These are phyloP conservation scores for Proteles cristata DNA, from an alignment of 2,113 vertebrate genomes.

Conservation along the genomic window DNA sequence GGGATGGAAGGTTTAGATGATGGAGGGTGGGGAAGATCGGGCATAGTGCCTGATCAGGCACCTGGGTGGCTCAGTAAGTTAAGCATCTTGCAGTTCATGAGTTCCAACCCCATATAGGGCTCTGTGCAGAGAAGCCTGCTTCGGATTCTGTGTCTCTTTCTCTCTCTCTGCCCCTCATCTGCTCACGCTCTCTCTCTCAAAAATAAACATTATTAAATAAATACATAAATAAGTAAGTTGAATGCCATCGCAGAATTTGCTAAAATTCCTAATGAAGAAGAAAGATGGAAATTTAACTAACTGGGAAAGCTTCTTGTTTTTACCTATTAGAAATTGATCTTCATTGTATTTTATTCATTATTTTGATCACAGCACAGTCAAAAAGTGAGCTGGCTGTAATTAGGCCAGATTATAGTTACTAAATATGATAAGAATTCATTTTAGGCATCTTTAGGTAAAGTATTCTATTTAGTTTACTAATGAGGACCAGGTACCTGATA, in stretches of 20 bases:
- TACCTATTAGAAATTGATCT: background rate
- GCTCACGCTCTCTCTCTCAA: too few relatives aligned
- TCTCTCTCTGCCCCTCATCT: background rate
- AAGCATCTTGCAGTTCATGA: background rate
- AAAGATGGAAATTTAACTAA: background rate
- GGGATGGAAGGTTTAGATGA: background rate
- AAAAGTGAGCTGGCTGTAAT: background rate
- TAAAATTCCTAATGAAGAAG: background rate
- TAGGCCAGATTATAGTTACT: background rate
- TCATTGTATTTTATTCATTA: background rate
- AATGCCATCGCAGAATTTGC: background rate
- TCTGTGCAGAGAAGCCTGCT: background rate
- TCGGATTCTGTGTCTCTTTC: background rate
- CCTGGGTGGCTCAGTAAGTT: background rate
- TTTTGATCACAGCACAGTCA: background rate
- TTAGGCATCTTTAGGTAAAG: background rate
- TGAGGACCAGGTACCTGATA: background rate
- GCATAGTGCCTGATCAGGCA: background rate
- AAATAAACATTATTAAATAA: too few relatives aligned
- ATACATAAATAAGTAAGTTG: background rate
- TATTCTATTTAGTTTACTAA: background rate
- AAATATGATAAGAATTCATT: background rate
- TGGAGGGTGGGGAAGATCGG: background rate
- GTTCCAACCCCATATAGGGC: background rate
- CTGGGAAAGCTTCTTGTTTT: background rate